A percentile compares a stretch with the other conserved stretches of the same genome.
phyloP scores from a whole-genome alignment of 2,113 vertebrate genomes.

The Stictonetta naevosa region DNA sequence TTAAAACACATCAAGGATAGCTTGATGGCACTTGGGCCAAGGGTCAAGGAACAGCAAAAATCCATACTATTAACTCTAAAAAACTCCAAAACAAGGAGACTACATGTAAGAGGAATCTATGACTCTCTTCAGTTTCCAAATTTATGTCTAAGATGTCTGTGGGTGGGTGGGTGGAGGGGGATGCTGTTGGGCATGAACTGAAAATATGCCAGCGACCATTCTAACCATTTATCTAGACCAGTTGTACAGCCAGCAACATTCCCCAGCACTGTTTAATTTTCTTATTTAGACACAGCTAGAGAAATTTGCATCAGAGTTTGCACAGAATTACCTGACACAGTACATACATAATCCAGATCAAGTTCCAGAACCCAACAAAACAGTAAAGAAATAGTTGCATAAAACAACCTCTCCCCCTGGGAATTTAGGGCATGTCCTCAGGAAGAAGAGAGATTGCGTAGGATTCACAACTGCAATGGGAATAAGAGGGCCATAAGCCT shows the following conservation, averaged over 20 bases:
- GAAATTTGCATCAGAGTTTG: not conserved
- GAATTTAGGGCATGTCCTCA: not conserved
- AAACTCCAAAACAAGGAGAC: not conserved
- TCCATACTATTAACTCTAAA: rapidly evolving
- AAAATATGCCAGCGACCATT: not conserved
- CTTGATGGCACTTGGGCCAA: not conserved
- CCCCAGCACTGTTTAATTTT: not conserved
- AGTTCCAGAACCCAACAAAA: not conserved
- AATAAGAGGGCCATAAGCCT: not conserved
- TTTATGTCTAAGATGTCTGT: not conserved
- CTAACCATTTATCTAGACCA: not conserved
- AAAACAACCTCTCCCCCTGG: not conserved
- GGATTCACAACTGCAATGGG: not conserved
- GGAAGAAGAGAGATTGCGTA: not conserved
- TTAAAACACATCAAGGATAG: not conserved
- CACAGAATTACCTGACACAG: not conserved
- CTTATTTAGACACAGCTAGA: not conserved
- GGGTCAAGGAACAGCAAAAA: not conserved
- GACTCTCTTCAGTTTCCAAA: not conserved
- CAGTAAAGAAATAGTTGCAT: not conserved
- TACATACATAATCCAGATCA: not conserved
- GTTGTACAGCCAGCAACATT: not conserved
- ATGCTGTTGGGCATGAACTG: not conserved
- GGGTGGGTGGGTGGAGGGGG: not conserved
- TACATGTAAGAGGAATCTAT: not conserved